These are phyloP conservation scores for Malurus alboscapulatus DNA, from an alignment of 2,113 vertebrate species.

Conservation along the genomic window DNA sequence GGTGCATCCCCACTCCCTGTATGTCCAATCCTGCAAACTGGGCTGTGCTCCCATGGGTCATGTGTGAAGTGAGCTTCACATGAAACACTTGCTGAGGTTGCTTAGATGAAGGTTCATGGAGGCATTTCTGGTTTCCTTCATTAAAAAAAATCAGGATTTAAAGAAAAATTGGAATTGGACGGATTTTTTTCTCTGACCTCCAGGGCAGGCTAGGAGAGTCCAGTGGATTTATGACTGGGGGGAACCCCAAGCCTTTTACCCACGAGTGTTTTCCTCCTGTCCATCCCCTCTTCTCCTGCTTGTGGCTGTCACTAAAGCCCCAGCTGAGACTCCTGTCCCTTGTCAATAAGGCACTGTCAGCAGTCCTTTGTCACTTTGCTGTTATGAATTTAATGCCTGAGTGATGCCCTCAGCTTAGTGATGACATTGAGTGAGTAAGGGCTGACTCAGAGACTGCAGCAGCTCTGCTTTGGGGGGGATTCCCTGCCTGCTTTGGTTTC, in stretches of 20 bases:
- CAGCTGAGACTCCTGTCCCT: rapidly evolving
- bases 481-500: neutral
- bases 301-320: neutral
- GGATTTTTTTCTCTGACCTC: neutral
- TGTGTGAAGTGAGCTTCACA: neutral
- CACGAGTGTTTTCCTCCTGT: rapidly evolving
- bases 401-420: neutral
- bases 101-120: too few relatives aligned
- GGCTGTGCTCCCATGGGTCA: rapidly evolving
- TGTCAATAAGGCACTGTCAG: neutral
- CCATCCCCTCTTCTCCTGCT: neutral
- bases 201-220: neutral
- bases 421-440: neutral
- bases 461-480: neutral
- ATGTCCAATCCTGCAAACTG: neutral
- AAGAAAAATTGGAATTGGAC: neutral
- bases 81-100: neutral
- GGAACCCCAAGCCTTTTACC: neutral
- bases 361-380: neutral
- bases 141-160: too few relatives aligned
- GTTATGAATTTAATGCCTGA: neutral
- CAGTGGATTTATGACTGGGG: neutral
- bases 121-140: too few relatives aligned
- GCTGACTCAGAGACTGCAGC: neutral
- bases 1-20: neutral